phyloP scores from a whole-genome alignment of 2,888 invertebrate genomes.

The Acanthoscelides obtectus region DNA sequence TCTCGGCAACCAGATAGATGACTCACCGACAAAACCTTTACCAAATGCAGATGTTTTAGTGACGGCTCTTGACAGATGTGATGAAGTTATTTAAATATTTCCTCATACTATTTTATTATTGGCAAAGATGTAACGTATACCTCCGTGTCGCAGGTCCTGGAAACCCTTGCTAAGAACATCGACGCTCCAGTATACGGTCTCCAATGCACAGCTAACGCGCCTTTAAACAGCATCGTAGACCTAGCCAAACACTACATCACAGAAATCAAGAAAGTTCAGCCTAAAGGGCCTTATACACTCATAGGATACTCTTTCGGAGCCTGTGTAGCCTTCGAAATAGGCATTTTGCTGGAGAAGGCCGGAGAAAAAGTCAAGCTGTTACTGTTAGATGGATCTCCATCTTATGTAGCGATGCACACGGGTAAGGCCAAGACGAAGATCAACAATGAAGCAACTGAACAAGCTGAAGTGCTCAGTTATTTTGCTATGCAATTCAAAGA shows the following conservation, averaged over 20 bases:
- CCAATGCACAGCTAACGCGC: constrained; percentile 77
- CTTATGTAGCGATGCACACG: constrained; percentile 73
- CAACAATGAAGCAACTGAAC: constrained; percentile 55
- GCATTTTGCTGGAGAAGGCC: constrained; percentile 68
- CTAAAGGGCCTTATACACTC: constrained; percentile 79
- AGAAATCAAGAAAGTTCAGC: constrained; percentile 72
- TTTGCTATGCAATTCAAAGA: constrained; percentile 78
- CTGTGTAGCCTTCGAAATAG: constrained; percentile 93
- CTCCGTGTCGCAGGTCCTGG: constrained; percentile 60
- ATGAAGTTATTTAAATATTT: neutral
- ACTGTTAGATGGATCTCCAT: constrained; percentile 87
- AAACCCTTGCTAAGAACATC: constrained; percentile 66
- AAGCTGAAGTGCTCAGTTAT: constrained; percentile 73
- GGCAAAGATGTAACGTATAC: no score
- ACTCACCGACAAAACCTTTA: no score
- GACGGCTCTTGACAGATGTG: no score
- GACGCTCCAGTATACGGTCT: constrained; percentile 80
- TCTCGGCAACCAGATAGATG: no score
- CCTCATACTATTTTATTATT: neutral
- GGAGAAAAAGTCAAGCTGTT: constrained; percentile 60
- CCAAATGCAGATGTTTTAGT: no score
- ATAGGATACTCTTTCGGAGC: constrained; percentile 96
- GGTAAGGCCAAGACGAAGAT: constrained; percentile 58
- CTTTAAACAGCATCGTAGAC: constrained; percentile 64
- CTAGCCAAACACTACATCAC: constrained; percentile 69